Conservation (phyloP, 35 echinoderm and acorn worm species). For the Anneissia japonica region DNA sequence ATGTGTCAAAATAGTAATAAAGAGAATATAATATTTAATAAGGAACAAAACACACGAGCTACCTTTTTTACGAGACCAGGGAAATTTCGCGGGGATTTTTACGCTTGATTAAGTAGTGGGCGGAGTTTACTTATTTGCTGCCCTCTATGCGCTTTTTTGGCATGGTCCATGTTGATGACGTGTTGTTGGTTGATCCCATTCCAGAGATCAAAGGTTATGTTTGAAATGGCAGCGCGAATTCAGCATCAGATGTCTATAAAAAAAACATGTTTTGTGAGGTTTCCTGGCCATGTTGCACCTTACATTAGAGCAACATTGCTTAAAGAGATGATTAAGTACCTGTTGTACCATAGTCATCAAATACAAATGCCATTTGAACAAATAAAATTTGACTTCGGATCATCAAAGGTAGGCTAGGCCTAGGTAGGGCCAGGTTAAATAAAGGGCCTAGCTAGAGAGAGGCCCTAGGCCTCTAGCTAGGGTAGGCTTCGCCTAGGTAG, state of each 20-base stretch:
- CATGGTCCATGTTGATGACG: neutral
- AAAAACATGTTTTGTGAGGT: slow-evolving; percentile 27
- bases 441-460: neutral
- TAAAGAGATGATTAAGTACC: slow-evolving; percentile 59
- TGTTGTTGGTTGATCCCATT: neutral
- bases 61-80: no score
- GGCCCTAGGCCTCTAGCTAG: neutral
- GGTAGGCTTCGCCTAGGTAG: neutral
- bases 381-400: slow-evolving; percentile 22
- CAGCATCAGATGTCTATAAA: neutral
- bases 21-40: no score
- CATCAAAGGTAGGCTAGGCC: neutral
- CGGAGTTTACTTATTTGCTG: neutral
- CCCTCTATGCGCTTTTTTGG: neutral
- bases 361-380: slow-evolving; percentile 66
- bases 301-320: slow-evolving; percentile 30
- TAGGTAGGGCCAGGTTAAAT: no score
- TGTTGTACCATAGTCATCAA: slow-evolving; percentile 69
- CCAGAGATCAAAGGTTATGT: neutral
- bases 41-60: no score
- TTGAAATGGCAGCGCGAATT: slow-evolving; percentile 28
- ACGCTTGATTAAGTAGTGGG: neutral
- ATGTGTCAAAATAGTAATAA: no score
- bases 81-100: neutral
- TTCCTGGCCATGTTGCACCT: slow-evolving; percentile 51